These are phyloP conservation scores for Bagarius yarrelli DNA, from an alignment of 2,113 vertebrate species.

Conservation along the genomic window DNA sequence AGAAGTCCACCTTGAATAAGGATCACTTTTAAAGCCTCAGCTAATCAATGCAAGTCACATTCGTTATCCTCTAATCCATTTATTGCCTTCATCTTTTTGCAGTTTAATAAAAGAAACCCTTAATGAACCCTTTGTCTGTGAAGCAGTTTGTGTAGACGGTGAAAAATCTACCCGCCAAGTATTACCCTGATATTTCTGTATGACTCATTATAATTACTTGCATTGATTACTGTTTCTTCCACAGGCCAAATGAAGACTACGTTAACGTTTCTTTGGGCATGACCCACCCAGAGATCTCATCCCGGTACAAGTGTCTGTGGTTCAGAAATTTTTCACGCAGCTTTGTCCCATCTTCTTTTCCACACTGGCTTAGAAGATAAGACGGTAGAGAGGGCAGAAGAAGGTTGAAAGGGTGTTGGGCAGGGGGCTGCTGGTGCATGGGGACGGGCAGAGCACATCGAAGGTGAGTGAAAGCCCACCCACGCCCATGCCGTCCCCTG, in stretches of 20 bases:
- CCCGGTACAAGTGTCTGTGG: slow-evolving; percentile 35
- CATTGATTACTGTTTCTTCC: slow-evolving; percentile 9
- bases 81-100: slow-evolving; percentile 39
- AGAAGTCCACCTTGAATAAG: slow-evolving; percentile 40
- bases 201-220: background rate
- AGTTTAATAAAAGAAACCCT: slow-evolving; percentile 40
- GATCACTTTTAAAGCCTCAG: slow-evolving; percentile 46
- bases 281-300: slow-evolving; percentile 61
- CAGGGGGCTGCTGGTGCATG: slow-evolving; percentile 64
- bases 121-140: slow-evolving; percentile 25
- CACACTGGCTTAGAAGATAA: slow-evolving; percentile 31
- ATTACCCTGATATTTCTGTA: background rate
- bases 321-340: slow-evolving; percentile 22
- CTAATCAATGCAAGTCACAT: slow-evolving; percentile 47
- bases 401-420: slow-evolving; percentile 63
- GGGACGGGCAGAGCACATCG: slow-evolving; percentile 75
- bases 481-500: slow-evolving; percentile 65
- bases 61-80: slow-evolving; percentile 46
- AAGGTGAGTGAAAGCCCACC: slow-evolving; percentile 57
- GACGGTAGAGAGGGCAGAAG: slow-evolving; percentile 47
- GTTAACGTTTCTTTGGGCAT: slow-evolving; percentile 63
- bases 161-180: background rate
- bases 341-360: slow-evolving; percentile 59
- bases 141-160: slow-evolving; percentile 30
- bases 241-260: slow-evolving; percentile 55